Conservation (phyloP, 2,888 invertebrate genomes). For the Limenitis camilla region DNA sequence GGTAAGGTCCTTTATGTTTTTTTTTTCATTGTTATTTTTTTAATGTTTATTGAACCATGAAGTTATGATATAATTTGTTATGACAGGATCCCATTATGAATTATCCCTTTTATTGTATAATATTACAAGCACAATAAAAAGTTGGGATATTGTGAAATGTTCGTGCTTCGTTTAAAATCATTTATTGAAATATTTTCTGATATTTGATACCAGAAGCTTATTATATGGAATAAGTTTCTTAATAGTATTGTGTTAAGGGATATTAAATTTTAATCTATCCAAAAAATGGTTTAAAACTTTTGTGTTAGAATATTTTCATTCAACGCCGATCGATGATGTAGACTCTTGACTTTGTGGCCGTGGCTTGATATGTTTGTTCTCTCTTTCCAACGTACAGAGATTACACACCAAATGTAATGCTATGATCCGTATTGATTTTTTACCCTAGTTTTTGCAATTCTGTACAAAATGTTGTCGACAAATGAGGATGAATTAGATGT, state of each 20-base stretch:
- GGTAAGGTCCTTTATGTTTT: slow-evolving; percentile 63
- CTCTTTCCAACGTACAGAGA: slow-evolving; percentile 53
- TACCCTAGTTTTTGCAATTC: slow-evolving; percentile 38
- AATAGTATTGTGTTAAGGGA: slow-evolving; percentile 23
- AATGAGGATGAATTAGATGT: slow-evolving; percentile 13
- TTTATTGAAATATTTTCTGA: slow-evolving; percentile 30
- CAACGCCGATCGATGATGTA: slow-evolving; percentile 62
- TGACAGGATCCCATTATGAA: slow-evolving; percentile 62
- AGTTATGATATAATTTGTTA: slow-evolving; percentile 73
- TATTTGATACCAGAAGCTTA: slow-evolving; percentile 43
- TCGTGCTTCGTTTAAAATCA: slow-evolving; percentile 14
- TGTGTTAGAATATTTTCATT: slow-evolving; percentile 24
- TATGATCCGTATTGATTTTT: slow-evolving; percentile 69
- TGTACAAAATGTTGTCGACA: slow-evolving; percentile 25
- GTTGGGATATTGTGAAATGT: slow-evolving; percentile 21
- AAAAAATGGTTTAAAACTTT: slow-evolving; percentile 18
- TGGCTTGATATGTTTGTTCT: slow-evolving; percentile 53
- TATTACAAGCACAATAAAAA: slow-evolving; percentile 22
- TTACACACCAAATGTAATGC: slow-evolving; percentile 47
- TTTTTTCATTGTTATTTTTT: slow-evolving; percentile 45
- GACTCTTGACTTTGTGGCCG: slow-evolving; percentile 64
- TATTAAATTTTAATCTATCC: slow-evolving; percentile 30
- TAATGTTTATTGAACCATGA: slow-evolving; percentile 57
- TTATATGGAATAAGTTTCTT: slow-evolving; percentile 19
- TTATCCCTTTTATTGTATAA: slow-evolving; percentile 35